Percentiles rank a stretch among this genome's conserved stretches.
These are phyloP conservation scores for Lobophora halterata DNA, from an alignment of 2,888 invertebrate species.

Conservation along the genomic window DNA sequence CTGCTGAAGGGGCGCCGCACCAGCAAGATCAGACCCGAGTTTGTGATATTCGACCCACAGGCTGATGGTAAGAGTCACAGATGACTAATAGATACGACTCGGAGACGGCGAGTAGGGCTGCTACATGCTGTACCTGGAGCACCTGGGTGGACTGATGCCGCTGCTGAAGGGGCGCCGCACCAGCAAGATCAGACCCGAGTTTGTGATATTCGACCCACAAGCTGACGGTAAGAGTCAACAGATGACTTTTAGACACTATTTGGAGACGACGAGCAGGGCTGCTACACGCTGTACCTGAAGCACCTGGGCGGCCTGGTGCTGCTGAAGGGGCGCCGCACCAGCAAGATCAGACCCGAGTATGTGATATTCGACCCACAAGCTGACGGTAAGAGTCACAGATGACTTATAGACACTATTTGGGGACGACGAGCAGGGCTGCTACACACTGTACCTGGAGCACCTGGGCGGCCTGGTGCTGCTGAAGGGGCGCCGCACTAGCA, in stretches of 20 bases:
- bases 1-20: constrained; percentile 96
- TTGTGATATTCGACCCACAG: constrained; percentile 97
- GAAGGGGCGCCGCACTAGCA: constrained; percentile 97
- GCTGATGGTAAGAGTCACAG: constrained; percentile 85
- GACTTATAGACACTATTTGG: too few relatives aligned
- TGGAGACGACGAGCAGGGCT: constrained; percentile 89
- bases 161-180: constrained; percentile 96
- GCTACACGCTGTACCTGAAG: constrained; percentile 95
- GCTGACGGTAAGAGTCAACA: too few relatives aligned
- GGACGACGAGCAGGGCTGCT: constrained; percentile 89
- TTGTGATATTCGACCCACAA: constrained; percentile 97
- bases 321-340: constrained; percentile 96
- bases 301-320: constrained; percentile 97
- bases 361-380: constrained; percentile 97
- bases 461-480: constrained; percentile 96
- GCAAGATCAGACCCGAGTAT: constrained; percentile 98
- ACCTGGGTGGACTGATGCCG: constrained; percentile 97
- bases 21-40: constrained; percentile 98
- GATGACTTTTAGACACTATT: too few relatives aligned
- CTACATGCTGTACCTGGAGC: constrained; percentile 95
- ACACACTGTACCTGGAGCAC: constrained; percentile 95
- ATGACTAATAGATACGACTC: constrained; percentile 95
- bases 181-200: constrained; percentile 98
- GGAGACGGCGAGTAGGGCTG: constrained; percentile 91
- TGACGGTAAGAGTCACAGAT: too few relatives aligned